Evolutionary conservation across 2,797 vertebrate species (phyloP).

Genomic region (Calcarius lapponicus): DNA sequence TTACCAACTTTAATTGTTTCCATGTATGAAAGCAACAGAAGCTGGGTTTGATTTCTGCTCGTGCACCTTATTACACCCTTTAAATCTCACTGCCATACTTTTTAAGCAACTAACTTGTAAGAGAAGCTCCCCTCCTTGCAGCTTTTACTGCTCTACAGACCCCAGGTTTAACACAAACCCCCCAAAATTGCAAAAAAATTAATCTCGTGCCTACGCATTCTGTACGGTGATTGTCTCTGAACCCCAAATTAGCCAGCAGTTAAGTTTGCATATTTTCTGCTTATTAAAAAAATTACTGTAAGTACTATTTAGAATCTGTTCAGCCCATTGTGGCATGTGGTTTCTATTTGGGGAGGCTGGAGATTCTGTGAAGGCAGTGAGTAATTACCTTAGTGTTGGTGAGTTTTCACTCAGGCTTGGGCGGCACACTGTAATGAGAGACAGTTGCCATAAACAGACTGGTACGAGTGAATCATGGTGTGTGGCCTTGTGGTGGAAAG

Average conservation of each 20-base stretch:
- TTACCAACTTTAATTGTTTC: constrained; percentile 41
- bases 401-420: constrained; percentile 77
- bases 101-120: neutral
- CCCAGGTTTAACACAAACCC: constrained; percentile 32
- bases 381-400: constrained; percentile 81
- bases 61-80: neutral
- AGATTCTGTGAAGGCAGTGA: constrained; percentile 75
- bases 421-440: constrained; percentile 81
- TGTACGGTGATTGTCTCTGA: constrained; percentile 64
- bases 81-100: neutral
- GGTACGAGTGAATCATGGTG: constrained; percentile 76
- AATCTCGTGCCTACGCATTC: constrained; percentile 39
- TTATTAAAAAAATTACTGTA: constrained; percentile 92
- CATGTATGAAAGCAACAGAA: constrained; percentile 24
- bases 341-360: constrained; percentile 93
- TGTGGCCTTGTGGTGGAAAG: constrained; percentile 81
- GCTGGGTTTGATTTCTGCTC: constrained; percentile 29
- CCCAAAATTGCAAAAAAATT: constrained; percentile 28
- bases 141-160: constrained; percentile 50
- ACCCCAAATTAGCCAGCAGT: constrained; percentile 86
- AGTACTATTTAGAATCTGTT: constrained; percentile 80
- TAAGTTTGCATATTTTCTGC: constrained; percentile 90
- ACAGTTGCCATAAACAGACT: constrained; percentile 84
- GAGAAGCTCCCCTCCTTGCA: constrained; percentile 11
- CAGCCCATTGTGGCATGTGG: constrained; percentile 89